Conservation (phyloP, 2,888 invertebrate genomes). For the Hesperia comma region DNA sequence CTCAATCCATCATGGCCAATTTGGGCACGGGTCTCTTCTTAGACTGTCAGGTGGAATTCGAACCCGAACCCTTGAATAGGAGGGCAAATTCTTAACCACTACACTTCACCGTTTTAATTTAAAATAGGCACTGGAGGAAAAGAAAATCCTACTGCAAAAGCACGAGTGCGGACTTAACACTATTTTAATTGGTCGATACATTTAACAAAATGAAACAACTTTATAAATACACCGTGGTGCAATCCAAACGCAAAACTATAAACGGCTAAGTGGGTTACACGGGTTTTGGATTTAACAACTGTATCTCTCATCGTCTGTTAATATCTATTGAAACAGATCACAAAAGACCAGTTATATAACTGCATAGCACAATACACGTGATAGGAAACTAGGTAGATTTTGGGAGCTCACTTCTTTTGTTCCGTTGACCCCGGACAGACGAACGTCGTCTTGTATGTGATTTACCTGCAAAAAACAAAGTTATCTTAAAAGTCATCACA, state of each 20-base stretch:
- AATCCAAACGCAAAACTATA: slow-evolving; percentile 11
- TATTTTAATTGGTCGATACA: background rate
- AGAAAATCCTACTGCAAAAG: too few species aligned
- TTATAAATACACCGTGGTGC: background rate
- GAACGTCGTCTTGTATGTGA: slow-evolving; percentile 85
- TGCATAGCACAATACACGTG: slow-evolving; percentile 23
- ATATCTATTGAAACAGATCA: slow-evolving; percentile 30
- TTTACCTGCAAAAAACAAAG: slow-evolving; percentile 71
- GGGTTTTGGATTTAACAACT: slow-evolving; percentile 17
- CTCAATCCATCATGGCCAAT: too few species aligned
- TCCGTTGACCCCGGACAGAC: slow-evolving; percentile 80
- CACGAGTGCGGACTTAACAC: too few species aligned
- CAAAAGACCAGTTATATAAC: slow-evolving; percentile 30
- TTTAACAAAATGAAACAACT: background rate
- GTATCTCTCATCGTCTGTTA: slow-evolving; percentile 18
- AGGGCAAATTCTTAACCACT: too few species aligned
- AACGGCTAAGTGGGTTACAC: slow-evolving; percentile 11
- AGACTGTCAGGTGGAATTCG: too few species aligned
- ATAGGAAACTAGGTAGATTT: slow-evolving; percentile 30
- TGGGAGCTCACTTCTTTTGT: slow-evolving; percentile 74
- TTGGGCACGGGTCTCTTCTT: too few species aligned
- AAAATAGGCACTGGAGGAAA: too few species aligned
- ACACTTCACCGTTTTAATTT: too few species aligned
- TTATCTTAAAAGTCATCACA: slow-evolving; percentile 28
- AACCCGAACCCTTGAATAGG: too few species aligned